A percentile compares a stretch with the other conserved stretches of the same genome.
These are phyloP conservation scores for Tenodera sinensis DNA, from an alignment of 2,888 invertebrate species.

Conservation along the genomic window DNA sequence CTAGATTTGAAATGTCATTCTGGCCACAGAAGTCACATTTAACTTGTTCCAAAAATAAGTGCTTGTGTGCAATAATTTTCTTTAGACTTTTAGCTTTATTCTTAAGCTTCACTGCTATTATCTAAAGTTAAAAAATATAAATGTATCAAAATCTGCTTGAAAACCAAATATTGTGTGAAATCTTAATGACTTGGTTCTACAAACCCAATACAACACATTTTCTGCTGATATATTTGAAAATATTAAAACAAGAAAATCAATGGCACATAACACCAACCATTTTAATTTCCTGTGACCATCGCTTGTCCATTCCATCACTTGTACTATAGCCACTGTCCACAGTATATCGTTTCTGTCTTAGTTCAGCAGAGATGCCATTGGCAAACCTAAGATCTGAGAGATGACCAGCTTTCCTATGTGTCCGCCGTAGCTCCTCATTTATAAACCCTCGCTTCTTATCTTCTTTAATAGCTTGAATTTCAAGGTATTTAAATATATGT, in stretches of 20 bases:
- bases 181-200: background rate
- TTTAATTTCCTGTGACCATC: slow-evolving; percentile 75
- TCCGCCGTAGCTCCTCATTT: slow-evolving; percentile 23
- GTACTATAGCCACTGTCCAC: slow-evolving; percentile 89
- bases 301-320: slow-evolving; percentile 71
- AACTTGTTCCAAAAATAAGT: too few relatives aligned
- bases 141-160: too few relatives aligned
- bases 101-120: too few relatives aligned
- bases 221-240: background rate
- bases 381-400: slow-evolving; percentile 39
- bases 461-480: slow-evolving; percentile 66
- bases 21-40: too few relatives aligned
- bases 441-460: slow-evolving; percentile 35
- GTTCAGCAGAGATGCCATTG: slow-evolving; percentile 47
- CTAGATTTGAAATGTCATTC: too few relatives aligned
- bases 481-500: slow-evolving; percentile 92
- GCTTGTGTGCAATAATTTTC: too few relatives aligned
- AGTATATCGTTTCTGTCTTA: slow-evolving; percentile 62
- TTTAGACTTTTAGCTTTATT: too few relatives aligned
- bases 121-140: too few relatives aligned
- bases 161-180: too few relatives aligned
- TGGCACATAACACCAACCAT: slow-evolving; percentile 42
- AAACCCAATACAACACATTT: slow-evolving; percentile 38
- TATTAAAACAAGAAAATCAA: background rate
- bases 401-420: slow-evolving; percentile 32